Evolutionary conservation across 2,888 invertebrate species (phyloP), one percentile per base, ranked within the genome.

Genomic region (Deilephila elpenor): DNA sequence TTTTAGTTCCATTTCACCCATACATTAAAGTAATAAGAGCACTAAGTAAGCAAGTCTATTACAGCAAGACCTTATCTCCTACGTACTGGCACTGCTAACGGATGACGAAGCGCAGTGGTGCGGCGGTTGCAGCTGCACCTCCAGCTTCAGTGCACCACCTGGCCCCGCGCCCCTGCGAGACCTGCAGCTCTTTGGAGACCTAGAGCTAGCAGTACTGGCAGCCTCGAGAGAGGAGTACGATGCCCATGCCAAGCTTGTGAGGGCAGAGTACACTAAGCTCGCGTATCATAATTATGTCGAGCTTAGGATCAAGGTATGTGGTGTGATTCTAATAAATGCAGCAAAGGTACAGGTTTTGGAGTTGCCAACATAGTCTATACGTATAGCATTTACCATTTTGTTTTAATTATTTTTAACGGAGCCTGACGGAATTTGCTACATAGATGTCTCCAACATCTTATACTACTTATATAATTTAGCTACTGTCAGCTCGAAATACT

Each of bases 31-130:
- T n/a, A n/a, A n/a, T n/a, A n/a, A n/a, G n/a, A n/a, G n/a, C n/a
- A 25, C 25, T 5, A 32, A 32, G 37, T 37, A 37, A 1, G 37
- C 6, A 37, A 7, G 37, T 37, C 6, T 11, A 8, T 37, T 17
- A 6, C 88, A 94, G 93, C 92, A 90, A 89, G 93, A 92, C 75
- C 79, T 94, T 53, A 92, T 90, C 5, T 88, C 91, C 0, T 94
- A 94, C 84, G 86, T 93, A 71, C 82, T 94, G 59, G 89, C 94
- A 0, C 85, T 94, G 25, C 87, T 94, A 44, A 93, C 93, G 11
- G 94, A 94, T 73, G 94, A 94, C 79, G 93, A 92, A 76, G 86
- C 89, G 37, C 80, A 86, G 44, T 89, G 86, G 84, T 88, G 89
- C 59, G 84, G 86, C 20, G 81, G 79, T 32, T 87, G 87, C 76